A percentile compares a stretch with the other conserved stretches of the same genome.
phyloP scores from a whole-genome alignment of 2,888 invertebrate species.

The Psylliodes chrysocephalus region DNA sequence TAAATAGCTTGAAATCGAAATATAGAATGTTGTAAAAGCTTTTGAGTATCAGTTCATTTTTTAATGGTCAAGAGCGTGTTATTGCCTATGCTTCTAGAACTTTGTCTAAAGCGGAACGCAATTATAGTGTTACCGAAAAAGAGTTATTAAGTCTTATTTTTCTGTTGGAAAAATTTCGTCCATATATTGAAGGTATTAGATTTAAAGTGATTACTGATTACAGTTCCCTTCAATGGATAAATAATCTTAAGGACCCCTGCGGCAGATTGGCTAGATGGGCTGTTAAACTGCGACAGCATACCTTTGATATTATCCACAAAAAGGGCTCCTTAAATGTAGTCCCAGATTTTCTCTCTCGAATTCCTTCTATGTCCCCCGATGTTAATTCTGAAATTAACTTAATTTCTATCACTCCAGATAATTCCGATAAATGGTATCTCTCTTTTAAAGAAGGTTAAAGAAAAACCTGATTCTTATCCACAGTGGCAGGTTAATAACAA shows the following conservation, averaged over 20 bases:
- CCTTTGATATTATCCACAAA: slow-evolving; percentile 27
- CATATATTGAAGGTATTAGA: slow-evolving; percentile 37
- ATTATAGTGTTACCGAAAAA: slow-evolving; percentile 48
- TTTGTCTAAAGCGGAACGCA: slow-evolving; percentile 46
- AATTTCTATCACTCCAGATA: no score
- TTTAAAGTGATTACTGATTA: no score
- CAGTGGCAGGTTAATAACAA: no score
- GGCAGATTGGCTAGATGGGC: slow-evolving; percentile 25
- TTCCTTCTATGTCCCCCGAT: no score
- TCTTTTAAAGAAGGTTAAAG: slow-evolving; percentile 16
- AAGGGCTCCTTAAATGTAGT: slow-evolving; percentile 22
- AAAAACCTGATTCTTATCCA: slow-evolving; percentile 4
- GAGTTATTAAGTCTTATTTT: slow-evolving; percentile 49
- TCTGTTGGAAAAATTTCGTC: slow-evolving; percentile 40
- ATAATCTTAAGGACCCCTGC: slow-evolving; percentile 24
- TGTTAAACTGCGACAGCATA: slow-evolving; percentile 23
- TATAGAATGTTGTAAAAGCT: no score
- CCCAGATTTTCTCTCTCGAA: slow-evolving; percentile 23
- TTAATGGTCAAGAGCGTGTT: no score
- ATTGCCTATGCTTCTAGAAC: slow-evolving; percentile 49
- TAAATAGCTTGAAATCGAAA: no score
- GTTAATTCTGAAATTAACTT: no score
- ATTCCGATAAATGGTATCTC: no score
- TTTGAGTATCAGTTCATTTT: no score
- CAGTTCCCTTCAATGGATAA: no score